phyloP scores from a whole-genome alignment of 2,888 invertebrate genomes.

The Elegia similella region DNA sequence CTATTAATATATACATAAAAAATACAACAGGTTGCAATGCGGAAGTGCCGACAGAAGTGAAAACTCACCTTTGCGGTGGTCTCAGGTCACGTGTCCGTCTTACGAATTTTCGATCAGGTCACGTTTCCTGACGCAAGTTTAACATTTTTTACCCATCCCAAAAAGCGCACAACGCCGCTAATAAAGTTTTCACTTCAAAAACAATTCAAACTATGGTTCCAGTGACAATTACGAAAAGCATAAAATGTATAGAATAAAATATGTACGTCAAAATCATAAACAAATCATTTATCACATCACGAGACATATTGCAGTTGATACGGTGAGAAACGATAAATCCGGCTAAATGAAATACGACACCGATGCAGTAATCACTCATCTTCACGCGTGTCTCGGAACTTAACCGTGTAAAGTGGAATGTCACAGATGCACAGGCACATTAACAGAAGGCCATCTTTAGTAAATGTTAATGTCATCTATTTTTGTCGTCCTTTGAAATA shows the following conservation, averaged over 20 bases:
- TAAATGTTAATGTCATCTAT: not conserved
- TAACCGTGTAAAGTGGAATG: slow-evolving; percentile 37
- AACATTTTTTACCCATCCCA: no score
- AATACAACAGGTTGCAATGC: no score
- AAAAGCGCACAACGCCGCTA: no score
- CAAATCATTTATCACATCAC: slow-evolving; percentile 25
- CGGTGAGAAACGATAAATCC: slow-evolving; percentile 43
- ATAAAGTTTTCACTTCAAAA: no score
- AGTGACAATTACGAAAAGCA: no score
- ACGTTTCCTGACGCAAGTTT: no score
- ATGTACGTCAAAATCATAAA: slow-evolving; percentile 21
- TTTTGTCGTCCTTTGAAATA: not conserved
- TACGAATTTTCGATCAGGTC: no score
- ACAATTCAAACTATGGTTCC: no score
- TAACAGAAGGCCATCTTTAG: not conserved
- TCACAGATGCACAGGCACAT: not conserved
- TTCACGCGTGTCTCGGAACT: slow-evolving; percentile 52
- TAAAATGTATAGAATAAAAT: not conserved
- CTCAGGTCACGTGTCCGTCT: no score
- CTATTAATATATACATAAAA: no score
- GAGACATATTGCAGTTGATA: slow-evolving; percentile 29
- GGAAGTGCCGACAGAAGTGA: no score
- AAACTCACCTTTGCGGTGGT: no score
- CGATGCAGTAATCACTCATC: slow-evolving; percentile 55
- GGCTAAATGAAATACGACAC: slow-evolving; percentile 52